phyloP scores from a whole-genome alignment of 2,888 invertebrate genomes.

The Rhagonycha lutea region DNA sequence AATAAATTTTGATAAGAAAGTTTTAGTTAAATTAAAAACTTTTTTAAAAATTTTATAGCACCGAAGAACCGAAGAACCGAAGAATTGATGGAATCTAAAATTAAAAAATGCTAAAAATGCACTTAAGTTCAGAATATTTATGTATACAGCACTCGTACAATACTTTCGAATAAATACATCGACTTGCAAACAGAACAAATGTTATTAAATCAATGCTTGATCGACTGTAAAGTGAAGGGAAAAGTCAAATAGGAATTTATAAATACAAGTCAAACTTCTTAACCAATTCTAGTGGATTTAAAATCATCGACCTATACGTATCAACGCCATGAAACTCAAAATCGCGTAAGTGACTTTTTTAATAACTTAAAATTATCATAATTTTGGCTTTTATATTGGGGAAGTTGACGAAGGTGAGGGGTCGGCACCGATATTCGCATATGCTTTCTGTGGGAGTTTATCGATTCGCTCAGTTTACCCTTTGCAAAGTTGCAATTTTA shows the following conservation, averaged over 20 bases:
- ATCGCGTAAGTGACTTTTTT: constrained; percentile 45
- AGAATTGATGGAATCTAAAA: constrained; percentile 2
- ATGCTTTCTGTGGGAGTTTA: neutral
- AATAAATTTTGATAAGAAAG: neutral
- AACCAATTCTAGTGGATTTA: constrained; percentile 49
- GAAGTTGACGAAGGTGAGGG: neutral
- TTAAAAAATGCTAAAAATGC: constrained; percentile 24
- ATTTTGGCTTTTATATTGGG: neutral
- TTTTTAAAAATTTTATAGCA: too few relatives aligned
- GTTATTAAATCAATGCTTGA: constrained; percentile 34
- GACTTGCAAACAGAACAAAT: neutral
- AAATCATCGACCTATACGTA: constrained; percentile 46
- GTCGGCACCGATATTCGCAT: neutral
- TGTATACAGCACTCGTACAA: constrained; percentile 10
- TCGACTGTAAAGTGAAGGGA: constrained; percentile 54
- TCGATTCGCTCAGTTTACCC: neutral
- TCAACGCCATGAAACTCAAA: constrained; percentile 47
- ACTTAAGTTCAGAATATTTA: constrained; percentile 18
- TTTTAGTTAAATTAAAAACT: neutral
- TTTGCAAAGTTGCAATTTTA: neutral
- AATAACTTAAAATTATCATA: constrained; percentile 8
- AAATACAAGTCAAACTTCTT: constrained; percentile 50
- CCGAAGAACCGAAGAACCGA: neutral
- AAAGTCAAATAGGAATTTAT: constrained; percentile 52
- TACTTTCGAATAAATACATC: constrained; percentile 5